Base-by-base conservation (phyloP, 2,888 invertebrate genomes). In the Deilephila elpenor region DNA sequence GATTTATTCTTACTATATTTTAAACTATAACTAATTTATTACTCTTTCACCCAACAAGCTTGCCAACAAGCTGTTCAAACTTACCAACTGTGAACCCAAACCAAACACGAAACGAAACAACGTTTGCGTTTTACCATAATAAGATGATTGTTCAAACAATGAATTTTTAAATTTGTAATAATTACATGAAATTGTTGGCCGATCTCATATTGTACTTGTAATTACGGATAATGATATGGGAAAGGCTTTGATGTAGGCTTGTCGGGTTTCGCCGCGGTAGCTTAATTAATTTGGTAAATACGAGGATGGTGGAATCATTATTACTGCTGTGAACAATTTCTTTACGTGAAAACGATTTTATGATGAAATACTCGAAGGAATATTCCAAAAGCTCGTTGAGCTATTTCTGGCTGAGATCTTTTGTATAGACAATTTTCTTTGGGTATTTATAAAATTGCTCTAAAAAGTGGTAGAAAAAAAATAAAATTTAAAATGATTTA, bases 91-190 rank as follows among this genome's bases (percentile, higher is more conserved):
- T 67, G 29, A 74, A 75, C 73, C 74, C 34, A 56, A 71, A 34
- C n/a, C 70, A 71, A 59, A 64, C 34, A 67, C 34, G 44, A 73
- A 59, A 61, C n/a, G 62, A 86, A 81, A 82, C 76, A 76, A 78
- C 79, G 75, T 78, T 83, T 78, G 79, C 75, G 74, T 78, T 77
- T 72, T 71, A 67, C 67, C 67, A 75, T 86, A 86, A 86, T 84
- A 84, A 84, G 81, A 84, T 86, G 85, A 85, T 88, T 83, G 80
- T 80, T 81, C 76, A 73, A 82, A 81, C 78, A 84, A 86, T 80
- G 79, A 80, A 78, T 79, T 79, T 80, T 76, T 74, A 72, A 78
- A 70, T 72, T 67, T 67, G 67, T 51, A 25, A 67, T 67, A 67
- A 67, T 67, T 67, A 67, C 7, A 67, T 51, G 1, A 67, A 67